phyloP scores from a whole-genome alignment of 1,140 invertebrate genomes.

The Myzus persicae region DNA sequence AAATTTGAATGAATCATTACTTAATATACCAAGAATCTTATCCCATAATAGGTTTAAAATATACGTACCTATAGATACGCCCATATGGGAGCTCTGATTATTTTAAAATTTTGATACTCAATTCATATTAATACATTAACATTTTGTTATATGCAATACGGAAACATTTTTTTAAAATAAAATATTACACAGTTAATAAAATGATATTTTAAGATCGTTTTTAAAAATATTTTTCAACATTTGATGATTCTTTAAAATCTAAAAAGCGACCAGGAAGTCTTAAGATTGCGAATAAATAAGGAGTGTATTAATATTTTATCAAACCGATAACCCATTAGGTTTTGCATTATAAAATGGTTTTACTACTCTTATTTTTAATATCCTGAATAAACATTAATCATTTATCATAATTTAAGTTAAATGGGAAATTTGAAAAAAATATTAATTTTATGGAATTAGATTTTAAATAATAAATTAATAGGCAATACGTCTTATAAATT shows the following conservation, averaged over 20 bases:
- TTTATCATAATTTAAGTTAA: neutral
- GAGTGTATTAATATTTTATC: constrained; percentile 25
- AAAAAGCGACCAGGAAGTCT: neutral
- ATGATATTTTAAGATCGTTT: neutral
- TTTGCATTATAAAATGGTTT: neutral
- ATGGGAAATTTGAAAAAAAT: neutral
- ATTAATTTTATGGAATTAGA: neutral
- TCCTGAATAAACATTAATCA: neutral
- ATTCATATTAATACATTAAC: neutral
- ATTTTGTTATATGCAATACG: too few relatives aligned
- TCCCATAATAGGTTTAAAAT: neutral
- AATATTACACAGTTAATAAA: neutral
- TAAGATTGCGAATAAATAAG: neutral
- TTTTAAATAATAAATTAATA: too few relatives aligned
- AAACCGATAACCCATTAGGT: neutral
- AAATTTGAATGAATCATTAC: too few relatives aligned
- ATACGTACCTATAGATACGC: neutral
- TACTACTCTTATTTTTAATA: neutral
- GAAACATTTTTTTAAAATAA: too few relatives aligned
- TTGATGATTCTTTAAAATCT: neutral
- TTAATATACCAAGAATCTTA: neutral
- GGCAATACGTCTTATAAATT: too few relatives aligned
- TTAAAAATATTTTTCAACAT: neutral
- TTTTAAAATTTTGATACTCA: neutral
- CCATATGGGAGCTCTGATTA: neutral